phyloP scores from a whole-genome alignment of 2,797 vertebrate genomes.

The Gymnothorax javanicus region DNA sequence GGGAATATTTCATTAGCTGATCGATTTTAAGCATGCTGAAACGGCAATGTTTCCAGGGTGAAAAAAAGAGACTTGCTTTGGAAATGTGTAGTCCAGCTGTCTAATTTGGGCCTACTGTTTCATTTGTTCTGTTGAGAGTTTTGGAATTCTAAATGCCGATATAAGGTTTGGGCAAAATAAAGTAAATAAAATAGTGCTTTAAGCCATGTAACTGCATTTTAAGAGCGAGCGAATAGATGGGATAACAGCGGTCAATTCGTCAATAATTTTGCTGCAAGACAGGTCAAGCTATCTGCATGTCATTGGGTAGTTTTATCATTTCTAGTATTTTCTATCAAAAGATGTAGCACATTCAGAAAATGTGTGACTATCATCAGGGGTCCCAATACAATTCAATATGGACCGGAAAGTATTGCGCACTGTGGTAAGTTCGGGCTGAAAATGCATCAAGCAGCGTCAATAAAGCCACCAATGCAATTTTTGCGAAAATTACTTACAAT shows the following conservation, averaged over 20 bases:
- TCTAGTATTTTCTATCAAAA: too few species aligned
- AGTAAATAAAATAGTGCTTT: neutral
- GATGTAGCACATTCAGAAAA: too few species aligned
- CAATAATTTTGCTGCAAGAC: neutral
- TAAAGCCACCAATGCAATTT: too few species aligned
- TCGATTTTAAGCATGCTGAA: slow-evolving; percentile 16
- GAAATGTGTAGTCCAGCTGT: neutral
- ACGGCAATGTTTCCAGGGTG: neutral
- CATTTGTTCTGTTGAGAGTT: neutral
- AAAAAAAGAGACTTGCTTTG: slow-evolving; percentile 26
- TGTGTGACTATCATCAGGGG: too few species aligned
- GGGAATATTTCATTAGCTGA: slow-evolving; percentile 15
- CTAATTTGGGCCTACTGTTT: neutral
- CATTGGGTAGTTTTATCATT: neutral
- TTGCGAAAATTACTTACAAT: too few species aligned
- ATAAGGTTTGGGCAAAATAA: neutral
- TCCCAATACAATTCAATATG: too few species aligned
- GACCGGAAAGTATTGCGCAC: neutral
- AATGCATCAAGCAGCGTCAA: neutral
- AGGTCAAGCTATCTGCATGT: neutral
- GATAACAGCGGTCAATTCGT: neutral
- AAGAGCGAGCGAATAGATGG: neutral
- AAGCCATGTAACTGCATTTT: neutral
- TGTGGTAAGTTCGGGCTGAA: neutral
- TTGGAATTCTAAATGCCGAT: neutral